Conservation (phyloP, 2,888 invertebrate species). For the Caradrina clavipalpis region DNA sequence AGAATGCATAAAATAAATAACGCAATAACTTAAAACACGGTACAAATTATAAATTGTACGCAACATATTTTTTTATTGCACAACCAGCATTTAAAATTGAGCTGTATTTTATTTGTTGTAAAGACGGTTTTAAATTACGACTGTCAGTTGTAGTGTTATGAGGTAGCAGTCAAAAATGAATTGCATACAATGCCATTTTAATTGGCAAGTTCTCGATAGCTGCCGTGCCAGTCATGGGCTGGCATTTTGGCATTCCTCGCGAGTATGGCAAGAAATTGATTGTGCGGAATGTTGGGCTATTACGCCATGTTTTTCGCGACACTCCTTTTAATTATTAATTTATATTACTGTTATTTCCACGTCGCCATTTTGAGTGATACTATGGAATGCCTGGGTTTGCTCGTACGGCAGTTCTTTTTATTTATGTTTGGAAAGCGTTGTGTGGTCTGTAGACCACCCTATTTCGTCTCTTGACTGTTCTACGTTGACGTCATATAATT, state of each 20-base stretch:
- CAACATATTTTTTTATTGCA: conserved; percentile 24
- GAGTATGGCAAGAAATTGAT: conserved; percentile 73
- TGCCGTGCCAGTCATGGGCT: conserved; percentile 53
- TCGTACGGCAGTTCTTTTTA: conserved; percentile 22
- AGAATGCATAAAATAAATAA: conserved; percentile 32
- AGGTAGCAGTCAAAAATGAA: conserved; percentile 70
- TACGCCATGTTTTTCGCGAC: conserved; percentile 67
- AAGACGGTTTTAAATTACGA: conserved; percentile 31
- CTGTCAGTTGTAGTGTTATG: conserved; percentile 29
- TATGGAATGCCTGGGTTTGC: conserved; percentile 40
- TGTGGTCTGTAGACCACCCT: conserved; percentile 46
- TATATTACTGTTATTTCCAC: conserved; percentile 62
- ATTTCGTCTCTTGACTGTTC: not conserved
- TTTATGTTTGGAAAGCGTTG: conserved; percentile 19
- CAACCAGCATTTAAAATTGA: conserved; percentile 26
- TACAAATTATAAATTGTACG: conserved; percentile 43
- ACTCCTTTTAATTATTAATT: conserved; percentile 72
- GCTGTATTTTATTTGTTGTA: conserved; percentile 15
- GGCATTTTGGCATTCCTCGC: conserved; percentile 53
- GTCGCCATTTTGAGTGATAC: conserved; percentile 49
- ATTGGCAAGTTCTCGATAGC: conserved; percentile 69
- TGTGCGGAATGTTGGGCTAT: conserved; percentile 73
- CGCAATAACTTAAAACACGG: conserved; percentile 41
- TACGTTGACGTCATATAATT: too few species aligned
- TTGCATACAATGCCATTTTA: conserved; percentile 69